Conservation (phyloP, 2,113 vertebrate species). For the Halichoerus grypus region DNA sequence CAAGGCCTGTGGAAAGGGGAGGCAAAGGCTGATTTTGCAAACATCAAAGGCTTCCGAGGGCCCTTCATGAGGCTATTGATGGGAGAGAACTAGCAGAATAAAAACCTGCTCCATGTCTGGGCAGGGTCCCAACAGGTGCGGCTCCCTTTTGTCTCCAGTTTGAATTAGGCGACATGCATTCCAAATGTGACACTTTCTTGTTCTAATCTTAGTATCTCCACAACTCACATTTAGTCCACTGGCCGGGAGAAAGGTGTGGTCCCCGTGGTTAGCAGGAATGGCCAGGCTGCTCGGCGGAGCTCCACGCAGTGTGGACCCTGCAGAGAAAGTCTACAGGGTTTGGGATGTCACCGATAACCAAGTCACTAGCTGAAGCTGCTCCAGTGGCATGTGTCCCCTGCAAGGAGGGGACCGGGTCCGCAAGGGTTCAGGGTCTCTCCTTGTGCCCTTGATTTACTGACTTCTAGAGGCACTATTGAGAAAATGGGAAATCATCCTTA, state of each 20-base stretch:
- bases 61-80: background rate
- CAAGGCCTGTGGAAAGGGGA: background rate
- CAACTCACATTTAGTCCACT: no score
- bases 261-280: fast-evolving
- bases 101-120: background rate
- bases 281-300: background rate
- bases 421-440: background rate
- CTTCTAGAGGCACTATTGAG: background rate
- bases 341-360: background rate
- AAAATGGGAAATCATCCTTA: background rate
- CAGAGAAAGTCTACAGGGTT: no score
- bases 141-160: background rate
- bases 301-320: no score
- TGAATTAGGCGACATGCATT: fast-evolving
- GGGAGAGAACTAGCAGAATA: background rate
- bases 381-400: background rate
- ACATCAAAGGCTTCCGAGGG: background rate
- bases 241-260: background rate
- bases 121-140: background rate
- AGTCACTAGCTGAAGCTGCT: background rate
- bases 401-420: background rate
- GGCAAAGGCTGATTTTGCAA: background rate
- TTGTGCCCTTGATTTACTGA: background rate
- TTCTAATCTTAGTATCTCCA: background rate
- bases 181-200: background rate